Percentiles rank a stretch among this genome's conserved stretches.
phyloP scores from a whole-genome alignment of 2,888 invertebrate genomes.

The Lepeophtheirus nordmannii region DNA sequence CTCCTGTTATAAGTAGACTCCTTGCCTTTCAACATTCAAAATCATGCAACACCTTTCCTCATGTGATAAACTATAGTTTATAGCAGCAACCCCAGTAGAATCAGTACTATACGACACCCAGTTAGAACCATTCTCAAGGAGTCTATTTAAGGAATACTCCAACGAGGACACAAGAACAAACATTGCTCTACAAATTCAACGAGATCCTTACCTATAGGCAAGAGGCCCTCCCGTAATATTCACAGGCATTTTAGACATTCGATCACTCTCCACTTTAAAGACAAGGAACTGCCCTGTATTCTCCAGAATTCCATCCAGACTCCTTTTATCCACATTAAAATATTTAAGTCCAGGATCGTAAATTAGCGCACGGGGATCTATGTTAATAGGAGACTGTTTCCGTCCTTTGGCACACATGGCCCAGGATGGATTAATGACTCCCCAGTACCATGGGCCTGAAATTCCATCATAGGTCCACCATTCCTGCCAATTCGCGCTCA shows the following conservation, averaged over 20 bases:
- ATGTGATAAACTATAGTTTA: too few species aligned
- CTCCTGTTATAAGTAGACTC: too few species aligned
- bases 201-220: constrained; percentile 60
- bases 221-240: constrained; percentile 92
- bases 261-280: constrained; percentile 66
- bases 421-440: constrained; percentile 95
- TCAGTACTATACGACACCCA: too few species aligned
- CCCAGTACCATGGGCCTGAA: constrained; percentile 93
- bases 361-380: constrained; percentile 79
- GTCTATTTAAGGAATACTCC: too few species aligned
- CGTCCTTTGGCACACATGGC: constrained; percentile 90
- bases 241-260: constrained; percentile 63
- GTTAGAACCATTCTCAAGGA: too few species aligned
- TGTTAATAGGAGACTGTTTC: constrained; percentile 90
- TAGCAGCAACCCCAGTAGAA: too few species aligned
- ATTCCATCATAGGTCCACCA: constrained; percentile 78
- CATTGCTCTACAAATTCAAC: too few species aligned
- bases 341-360: constrained; percentile 72
- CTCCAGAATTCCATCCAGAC: constrained; percentile 60
- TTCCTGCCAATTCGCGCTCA: constrained; percentile 64
- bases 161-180: too few species aligned
- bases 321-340: constrained; percentile 14
- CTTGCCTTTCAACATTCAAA: too few species aligned
- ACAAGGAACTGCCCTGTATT: constrained; percentile 90
- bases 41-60: too few species aligned